Percentiles rank a stretch among this genome's conserved stretches.
These are phyloP conservation scores for Leptatherina wallacei DNA, from an alignment of 2,797 vertebrate species.

Conservation along the genomic window DNA sequence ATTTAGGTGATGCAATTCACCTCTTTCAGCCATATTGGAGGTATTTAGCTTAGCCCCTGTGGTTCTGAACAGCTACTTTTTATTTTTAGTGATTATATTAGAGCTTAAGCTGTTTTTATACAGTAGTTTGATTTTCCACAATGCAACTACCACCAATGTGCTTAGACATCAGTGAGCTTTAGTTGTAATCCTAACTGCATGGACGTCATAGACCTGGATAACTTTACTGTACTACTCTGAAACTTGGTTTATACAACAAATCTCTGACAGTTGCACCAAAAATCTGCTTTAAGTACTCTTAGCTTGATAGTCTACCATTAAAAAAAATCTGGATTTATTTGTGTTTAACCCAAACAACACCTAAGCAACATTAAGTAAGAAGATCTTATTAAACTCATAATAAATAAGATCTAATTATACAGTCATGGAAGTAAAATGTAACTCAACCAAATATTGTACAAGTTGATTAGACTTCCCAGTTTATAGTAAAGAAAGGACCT, in stretches of 20 bases:
- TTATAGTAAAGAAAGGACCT: too few species aligned
- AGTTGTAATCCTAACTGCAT: neutral
- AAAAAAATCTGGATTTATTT: too few species aligned
- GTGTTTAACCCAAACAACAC: too few species aligned
- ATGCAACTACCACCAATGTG: neutral
- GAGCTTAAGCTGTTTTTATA: neutral
- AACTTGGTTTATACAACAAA: neutral
- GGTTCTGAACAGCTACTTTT: conserved; percentile 12
- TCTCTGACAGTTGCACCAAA: neutral
- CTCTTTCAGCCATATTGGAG: conserved; percentile 47
- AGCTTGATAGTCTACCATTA: neutral
- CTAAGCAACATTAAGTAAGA: too few species aligned
- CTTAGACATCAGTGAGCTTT: neutral
- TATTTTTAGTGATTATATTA: neutral
- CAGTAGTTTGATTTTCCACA: neutral
- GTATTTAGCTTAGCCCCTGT: conserved; percentile 1
- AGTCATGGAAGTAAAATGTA: too few species aligned
- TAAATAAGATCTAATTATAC: too few species aligned
- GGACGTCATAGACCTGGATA: neutral
- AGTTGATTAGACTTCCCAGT: too few species aligned
- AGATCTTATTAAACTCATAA: too few species aligned
- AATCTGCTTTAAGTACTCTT: neutral
- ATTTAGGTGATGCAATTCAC: conserved; percentile 35
- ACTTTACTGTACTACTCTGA: neutral
- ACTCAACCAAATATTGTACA: too few species aligned